Evolutionary conservation across 1,140 invertebrate species (phyloP), one percentile per base, ranked within the genome.

Genomic region (Augochlora pura): DNA sequence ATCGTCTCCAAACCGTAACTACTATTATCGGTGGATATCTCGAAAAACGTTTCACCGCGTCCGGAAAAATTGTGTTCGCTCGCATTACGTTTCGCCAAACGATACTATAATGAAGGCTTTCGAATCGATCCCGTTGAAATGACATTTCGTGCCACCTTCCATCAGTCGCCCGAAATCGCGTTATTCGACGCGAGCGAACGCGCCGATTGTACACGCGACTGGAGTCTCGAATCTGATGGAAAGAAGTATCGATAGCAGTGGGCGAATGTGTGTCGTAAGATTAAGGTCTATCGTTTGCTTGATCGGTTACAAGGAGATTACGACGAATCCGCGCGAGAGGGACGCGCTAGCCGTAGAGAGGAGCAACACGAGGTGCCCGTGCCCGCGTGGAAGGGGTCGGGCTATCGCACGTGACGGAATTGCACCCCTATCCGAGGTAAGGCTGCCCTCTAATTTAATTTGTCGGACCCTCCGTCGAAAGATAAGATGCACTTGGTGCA

Each of bases 401-500:
- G 7, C 12, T 16, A 32, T 71, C 67, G 74, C 67, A 67, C 75
- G 72, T 74, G 80, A 87, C 72, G 60, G 75, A 85, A 80, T 87
- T 67, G 60, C 60, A 73, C 63, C 73, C 60, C 68, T 70, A 57
- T 65, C 16, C 82, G 42, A 82, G 73, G 67, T 74, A 76, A 86
- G 72, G 63, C 69, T 62, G 69, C 62, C 25, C 65, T 79, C 77
- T 87, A 85, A 86, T 87, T 81, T 83, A 81, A 84, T 82, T 87
- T 80, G 79, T 54, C 42, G 74, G 76, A 77, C 66, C 78, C 77
- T 77, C 71, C 79, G 64, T 65, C 69, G 67, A 76, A 82, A 87
- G 77, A 86, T 80, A 78, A 81, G 77, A 85, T 87, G 84, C 77
- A 79, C 78, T 83, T 83, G 75, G 42, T 86, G 75, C 79, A 83